Base-by-base conservation (phyloP, 2,113 vertebrate genomes). In the Seriola rivoliana region DNA sequence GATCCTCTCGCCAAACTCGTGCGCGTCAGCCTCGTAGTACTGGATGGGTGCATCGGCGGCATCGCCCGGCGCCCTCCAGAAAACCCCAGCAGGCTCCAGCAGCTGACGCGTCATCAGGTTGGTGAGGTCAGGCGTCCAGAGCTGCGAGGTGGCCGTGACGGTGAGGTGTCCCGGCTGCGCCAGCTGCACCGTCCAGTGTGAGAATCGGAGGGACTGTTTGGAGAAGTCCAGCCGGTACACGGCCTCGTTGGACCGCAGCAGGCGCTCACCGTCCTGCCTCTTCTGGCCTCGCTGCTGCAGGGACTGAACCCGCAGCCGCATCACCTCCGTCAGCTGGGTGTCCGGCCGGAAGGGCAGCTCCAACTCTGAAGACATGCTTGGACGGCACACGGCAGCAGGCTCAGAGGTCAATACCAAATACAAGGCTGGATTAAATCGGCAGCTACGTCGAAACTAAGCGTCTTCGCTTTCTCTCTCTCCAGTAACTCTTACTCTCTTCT, bases 121-220 rank as follows among this genome's bases (percentile, higher is more conserved):
- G 88, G 98, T 99, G 88, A 99, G 97, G 78, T 99, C 97, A 0
- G 97, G 98, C 0, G 97, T 99, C 97, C 98, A 99, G 64, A 96
- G 97, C 93, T 99, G 98, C 3, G 97, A 99, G 64, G 96, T 98
- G 80, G 97, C 98, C 0, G 93, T 96, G 92, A 99, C 66, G 0
- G 79, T 95, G 80, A 98, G 95, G 75, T 94, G 96, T 1, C 97
- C 97, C 0, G 90, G 59, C 13, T 82, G 91, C 17, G 92, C 81
- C 88, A 99, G 91, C 11, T 29, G 71, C 21, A 98, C 85, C 0
- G 88, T 78, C 98, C 97, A 98, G 86, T 75, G 93, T 0, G 92
- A 89, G 52, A 99, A 98, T 17, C 2, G 67, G 23, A 99, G 95
- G 32, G 82, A 85, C 81, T 96, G 97, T 38, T 96, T 92, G 75